Evolutionary conservation across 2,888 invertebrate species (phyloP).

Genomic region (Meliscaeva auricollis): DNA sequence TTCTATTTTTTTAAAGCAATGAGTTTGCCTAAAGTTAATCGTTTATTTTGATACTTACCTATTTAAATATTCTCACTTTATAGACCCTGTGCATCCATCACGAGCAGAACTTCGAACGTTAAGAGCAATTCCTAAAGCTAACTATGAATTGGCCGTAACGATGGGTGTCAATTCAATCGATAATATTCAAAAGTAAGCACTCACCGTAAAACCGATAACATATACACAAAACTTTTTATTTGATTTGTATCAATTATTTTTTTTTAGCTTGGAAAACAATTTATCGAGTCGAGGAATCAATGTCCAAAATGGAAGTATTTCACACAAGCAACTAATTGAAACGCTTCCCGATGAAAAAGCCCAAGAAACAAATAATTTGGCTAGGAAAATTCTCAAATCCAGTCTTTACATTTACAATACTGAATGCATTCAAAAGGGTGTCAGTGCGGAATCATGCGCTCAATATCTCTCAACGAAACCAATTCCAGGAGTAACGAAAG

Average conservation of each 20-base stretch:
- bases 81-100: constrained; percentile 14
- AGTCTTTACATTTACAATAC: constrained; percentile 80
- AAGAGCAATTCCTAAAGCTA: constrained; percentile 43
- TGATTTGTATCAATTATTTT: not conserved
- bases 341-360: constrained; percentile 80
- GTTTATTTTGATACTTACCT: too few relatives aligned
- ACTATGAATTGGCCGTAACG: constrained; percentile 47
- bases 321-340: constrained; percentile 81
- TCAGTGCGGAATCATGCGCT: constrained; percentile 87
- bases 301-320: constrained; percentile 81
- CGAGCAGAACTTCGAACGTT: constrained; percentile 30
- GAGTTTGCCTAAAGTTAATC: too few relatives aligned
- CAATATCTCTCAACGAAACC: constrained; percentile 85
- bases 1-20: too few relatives aligned
- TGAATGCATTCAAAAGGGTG: constrained; percentile 79
- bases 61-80: constrained; percentile 1
- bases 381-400: constrained; percentile 81
- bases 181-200: constrained; percentile 47
- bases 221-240: too few relatives aligned
- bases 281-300: constrained; percentile 79
- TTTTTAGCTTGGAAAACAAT: constrained; percentile 79
- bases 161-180: constrained; percentile 66
- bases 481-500: constrained; percentile 85
- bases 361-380: constrained; percentile 79
- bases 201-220: too few relatives aligned